Evolutionary conservation across 1,140 invertebrate species (phyloP).

Genomic region (Psix sp.): DNA sequence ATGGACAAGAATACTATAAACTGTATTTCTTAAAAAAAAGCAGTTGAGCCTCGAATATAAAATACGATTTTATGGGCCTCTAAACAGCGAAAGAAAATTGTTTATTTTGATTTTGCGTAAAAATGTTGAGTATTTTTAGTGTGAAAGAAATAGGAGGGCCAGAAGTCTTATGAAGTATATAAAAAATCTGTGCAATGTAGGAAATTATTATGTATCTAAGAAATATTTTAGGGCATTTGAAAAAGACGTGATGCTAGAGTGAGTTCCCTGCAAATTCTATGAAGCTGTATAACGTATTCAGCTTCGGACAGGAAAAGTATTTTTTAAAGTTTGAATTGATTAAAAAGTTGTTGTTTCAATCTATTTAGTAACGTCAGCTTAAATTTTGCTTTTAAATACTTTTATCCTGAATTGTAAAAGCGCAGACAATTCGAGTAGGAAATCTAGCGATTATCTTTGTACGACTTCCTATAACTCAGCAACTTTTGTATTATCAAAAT

Average conservation of each 20-base stretch:
- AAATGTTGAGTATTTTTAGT: too few relatives aligned
- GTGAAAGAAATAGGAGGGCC: too few relatives aligned
- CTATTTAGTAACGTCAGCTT: conserved; percentile 10
- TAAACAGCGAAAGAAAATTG: conserved; percentile 2
- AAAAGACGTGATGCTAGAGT: too few relatives aligned
- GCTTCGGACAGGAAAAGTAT: too few relatives aligned
- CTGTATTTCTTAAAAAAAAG: conserved; percentile 22
- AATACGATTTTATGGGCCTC: conserved; percentile 6
- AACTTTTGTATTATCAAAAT: conserved; percentile 52
- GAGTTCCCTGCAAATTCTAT: too few relatives aligned
- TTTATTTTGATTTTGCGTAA: background rate
- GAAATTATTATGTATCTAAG: too few relatives aligned
- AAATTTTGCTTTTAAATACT: conserved; percentile 12
- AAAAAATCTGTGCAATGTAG: too few relatives aligned
- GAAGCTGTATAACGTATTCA: too few relatives aligned
- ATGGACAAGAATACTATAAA: conserved; percentile 15
- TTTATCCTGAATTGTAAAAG: conserved; percentile 32
- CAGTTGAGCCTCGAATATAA: conserved; percentile 11
- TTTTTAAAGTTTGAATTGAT: too few relatives aligned
- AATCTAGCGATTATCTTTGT: conserved; percentile 52
- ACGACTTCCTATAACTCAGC: conserved; percentile 49
- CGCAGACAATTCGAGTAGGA: conserved; percentile 34
- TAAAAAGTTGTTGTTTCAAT: background rate
- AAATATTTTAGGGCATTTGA: too few relatives aligned
- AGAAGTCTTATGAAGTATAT: too few relatives aligned